phyloP scores from a whole-genome alignment of 2,113 vertebrate species.

The Todiramphus saurophagus region DNA sequence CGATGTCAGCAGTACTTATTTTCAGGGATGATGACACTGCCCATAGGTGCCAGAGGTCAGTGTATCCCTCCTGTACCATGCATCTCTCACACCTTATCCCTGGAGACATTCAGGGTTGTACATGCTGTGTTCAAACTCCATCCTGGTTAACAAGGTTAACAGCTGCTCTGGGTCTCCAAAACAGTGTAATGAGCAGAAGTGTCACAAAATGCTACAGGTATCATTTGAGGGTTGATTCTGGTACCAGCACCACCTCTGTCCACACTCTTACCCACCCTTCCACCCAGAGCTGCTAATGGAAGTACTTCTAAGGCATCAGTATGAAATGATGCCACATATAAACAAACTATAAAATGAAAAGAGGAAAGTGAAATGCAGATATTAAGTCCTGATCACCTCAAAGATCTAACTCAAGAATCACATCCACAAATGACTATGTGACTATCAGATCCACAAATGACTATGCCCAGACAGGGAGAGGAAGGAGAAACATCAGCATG shows the following conservation, averaged over 20 bases:
- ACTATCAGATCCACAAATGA: not conserved
- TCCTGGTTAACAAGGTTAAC: not conserved
- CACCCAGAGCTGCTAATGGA: not conserved
- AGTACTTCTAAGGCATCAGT: not conserved
- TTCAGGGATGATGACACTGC: not conserved
- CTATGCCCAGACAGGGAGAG: not conserved
- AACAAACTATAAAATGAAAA: not conserved
- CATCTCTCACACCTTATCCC: not conserved
- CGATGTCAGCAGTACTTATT: fast-evolving
- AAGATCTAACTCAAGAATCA: not conserved
- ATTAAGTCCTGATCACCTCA: not conserved
- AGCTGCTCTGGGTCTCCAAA: not conserved
- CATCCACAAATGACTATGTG: not conserved
- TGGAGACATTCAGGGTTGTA: not conserved
- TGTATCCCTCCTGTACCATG: not conserved
- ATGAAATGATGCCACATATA: fast-evolving
- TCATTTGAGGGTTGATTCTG: not conserved
- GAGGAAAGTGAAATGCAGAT: not conserved
- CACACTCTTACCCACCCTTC: not conserved
- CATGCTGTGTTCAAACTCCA: not conserved
- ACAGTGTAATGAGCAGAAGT: not conserved
- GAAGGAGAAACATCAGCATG: not conserved
- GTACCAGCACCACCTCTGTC: not conserved
- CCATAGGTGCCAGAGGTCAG: not conserved
- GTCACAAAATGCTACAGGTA: not conserved